Base-by-base conservation (phyloP, 2,888 invertebrate species). In the Himalopsyche tibetana region DNA sequence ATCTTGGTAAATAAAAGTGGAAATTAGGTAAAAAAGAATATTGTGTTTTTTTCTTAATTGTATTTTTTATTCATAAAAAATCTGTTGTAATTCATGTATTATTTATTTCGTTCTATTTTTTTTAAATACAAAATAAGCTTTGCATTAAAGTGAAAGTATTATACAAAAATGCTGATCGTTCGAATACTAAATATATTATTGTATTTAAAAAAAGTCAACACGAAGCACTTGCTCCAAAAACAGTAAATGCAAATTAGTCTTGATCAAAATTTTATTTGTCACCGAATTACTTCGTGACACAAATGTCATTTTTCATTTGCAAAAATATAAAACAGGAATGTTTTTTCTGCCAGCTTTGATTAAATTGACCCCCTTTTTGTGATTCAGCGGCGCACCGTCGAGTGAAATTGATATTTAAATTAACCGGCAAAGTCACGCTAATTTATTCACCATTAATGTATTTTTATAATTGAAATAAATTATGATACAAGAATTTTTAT, bases 261-360 rank as follows among this genome's bases (percentile, higher is more conserved):
- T 36, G 74, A 74, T 74, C 74, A 38, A 74, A 28, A 36, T 36
- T 74, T 74, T 38, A 74, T 74, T 74, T 38, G 36, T 74, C 74
- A 74, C 74, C 74, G 74, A 74, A 74, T 74, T 74, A 74, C 74
- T 36, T 36, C 74, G 74, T 74, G 74, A 74, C 74, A 74, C 74
- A 74, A 36, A 36, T 36, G 74, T 74, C 74, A 74, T 74, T 74
- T 74, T 74, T 74, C 74, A 74, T 74, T 74, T 74, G 74, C 74
- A 36, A 74, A 74, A 36, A 74, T 74, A 74, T 74, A 36, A 15
- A 36, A 74, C 74, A 36, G 74, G 74, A 74, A 38, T 36, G 38
- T 74, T 74, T 74, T 74, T 74, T 74, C 36, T 74, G 74, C 63
- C 19, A 63, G 63, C 36, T 36, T 74, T 74, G 74, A 74, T 74